phyloP scores from a whole-genome alignment of 1,140 invertebrate genomes.

The Coelopa frigida region DNA sequence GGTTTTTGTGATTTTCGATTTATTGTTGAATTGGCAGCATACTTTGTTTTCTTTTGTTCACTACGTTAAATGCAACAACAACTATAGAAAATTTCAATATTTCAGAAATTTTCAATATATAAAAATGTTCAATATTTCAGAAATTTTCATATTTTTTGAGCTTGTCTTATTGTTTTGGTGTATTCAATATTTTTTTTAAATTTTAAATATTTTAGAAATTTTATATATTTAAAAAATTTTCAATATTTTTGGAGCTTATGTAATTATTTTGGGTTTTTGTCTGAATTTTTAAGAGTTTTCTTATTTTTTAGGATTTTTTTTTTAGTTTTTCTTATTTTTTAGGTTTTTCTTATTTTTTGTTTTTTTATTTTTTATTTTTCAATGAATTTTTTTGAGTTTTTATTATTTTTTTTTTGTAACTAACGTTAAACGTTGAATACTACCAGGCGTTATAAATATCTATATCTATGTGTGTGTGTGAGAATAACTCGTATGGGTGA shows the following conservation, averaged over 20 bases:
- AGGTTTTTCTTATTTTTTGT: not conserved
- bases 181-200: not conserved
- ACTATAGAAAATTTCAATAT: not conserved
- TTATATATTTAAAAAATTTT: not conserved
- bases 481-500: too few species aligned
- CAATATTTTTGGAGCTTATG: not conserved
- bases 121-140: not conserved
- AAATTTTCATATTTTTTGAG: not conserved
- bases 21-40: too few species aligned
- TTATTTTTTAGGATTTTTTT: not conserved
- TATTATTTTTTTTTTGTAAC: too few species aligned
- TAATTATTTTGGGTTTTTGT: not conserved
- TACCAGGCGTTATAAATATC: too few species aligned
- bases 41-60: too few species aligned
- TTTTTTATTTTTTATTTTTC: not conserved
- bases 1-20: too few species aligned
- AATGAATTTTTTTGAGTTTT: slow-evolving; percentile 4
- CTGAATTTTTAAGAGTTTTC: not conserved
- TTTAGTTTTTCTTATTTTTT: slow-evolving; percentile 2
- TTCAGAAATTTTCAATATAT: slow-evolving; percentile 6
- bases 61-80: too few species aligned
- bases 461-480: too few species aligned
- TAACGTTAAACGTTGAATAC: too few species aligned
- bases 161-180: not conserved
- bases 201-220: not conserved